Percentiles rank a stretch among this genome's conserved stretches.
Evolutionary conservation across 1,140 invertebrate genomes (phyloP).

Genomic region (Pseudachorutes palmiensis): DNA sequence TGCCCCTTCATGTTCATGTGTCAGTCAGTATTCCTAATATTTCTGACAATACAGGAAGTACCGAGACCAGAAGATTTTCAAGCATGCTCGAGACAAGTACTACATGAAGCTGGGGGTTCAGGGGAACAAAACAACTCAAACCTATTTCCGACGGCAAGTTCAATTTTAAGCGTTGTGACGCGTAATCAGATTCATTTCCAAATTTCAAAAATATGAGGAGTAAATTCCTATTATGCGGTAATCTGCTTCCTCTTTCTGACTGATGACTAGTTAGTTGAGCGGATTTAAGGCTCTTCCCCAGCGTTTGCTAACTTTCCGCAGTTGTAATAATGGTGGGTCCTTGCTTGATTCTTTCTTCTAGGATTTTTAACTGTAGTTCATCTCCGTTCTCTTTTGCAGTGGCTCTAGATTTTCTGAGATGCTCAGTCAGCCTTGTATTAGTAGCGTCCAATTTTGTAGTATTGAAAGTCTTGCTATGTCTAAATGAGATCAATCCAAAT

Average conservation of each 20-base stretch:
- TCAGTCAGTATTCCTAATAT: constrained; percentile 32
- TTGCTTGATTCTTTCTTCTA: neutral
- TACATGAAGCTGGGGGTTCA: constrained; percentile 66
- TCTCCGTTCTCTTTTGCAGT: constrained; percentile 29
- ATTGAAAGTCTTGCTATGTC: neutral
- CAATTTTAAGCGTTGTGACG: too few species aligned
- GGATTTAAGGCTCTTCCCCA: neutral
- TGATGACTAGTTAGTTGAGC: neutral
- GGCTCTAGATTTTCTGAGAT: constrained; percentile 15
- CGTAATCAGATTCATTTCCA: neutral
- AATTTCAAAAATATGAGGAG: too few species aligned
- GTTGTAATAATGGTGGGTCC: neutral
- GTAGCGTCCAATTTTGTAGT: constrained; percentile 13
- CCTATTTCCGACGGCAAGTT: constrained; percentile 69
- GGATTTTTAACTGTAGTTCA: constrained; percentile 23
- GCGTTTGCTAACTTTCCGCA: neutral
- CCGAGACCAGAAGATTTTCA: constrained; percentile 74
- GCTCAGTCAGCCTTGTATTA: constrained; percentile 16
- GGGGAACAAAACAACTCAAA: constrained; percentile 71
- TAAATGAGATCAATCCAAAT: neutral
- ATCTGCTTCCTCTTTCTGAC: neutral
- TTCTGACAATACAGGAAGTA: constrained; percentile 58
- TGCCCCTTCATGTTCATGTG: too few species aligned
- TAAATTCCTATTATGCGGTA: too few species aligned
- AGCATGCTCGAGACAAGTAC: constrained; percentile 67